A percentile compares a stretch with the other conserved stretches of the same genome.
Evolutionary conservation across 1,140 invertebrate genomes (phyloP).

Genomic region (Drosophila sp.): DNA sequence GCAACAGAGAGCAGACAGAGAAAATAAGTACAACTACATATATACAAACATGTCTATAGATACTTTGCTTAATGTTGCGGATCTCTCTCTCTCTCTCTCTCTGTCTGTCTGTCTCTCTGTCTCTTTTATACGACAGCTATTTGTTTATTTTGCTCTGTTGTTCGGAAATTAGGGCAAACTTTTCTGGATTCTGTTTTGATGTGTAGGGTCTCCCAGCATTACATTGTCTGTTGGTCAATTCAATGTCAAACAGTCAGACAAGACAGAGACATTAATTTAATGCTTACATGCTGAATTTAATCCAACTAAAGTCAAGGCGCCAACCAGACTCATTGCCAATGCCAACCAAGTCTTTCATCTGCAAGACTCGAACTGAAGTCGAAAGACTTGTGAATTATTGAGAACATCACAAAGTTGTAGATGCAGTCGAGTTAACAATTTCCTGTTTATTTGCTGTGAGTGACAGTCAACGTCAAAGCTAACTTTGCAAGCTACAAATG

Average conservation of each 20-base stretch:
- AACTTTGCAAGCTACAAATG: slow-evolving; percentile 77
- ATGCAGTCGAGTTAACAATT: slow-evolving; percentile 59
- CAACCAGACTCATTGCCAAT: slow-evolving; percentile 10
- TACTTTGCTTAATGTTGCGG: slow-evolving; percentile 12
- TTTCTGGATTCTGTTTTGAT: slow-evolving; percentile 62
- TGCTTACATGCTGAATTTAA: slow-evolving; percentile 8
- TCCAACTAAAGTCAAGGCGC: slow-evolving; percentile 16
- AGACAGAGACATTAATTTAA: slow-evolving; percentile 45
- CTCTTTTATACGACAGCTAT: slow-evolving; percentile 1
- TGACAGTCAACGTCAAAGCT: slow-evolving; percentile 71
- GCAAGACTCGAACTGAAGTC: neutral
- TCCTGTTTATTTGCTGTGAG: slow-evolving; percentile 62
- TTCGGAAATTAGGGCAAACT: slow-evolving; percentile 65
- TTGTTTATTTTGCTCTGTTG: slow-evolving; percentile 15
- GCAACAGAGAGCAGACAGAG: slow-evolving; percentile 7
- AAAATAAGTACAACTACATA: slow-evolving; percentile 1
- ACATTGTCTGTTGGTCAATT: slow-evolving; percentile 51
- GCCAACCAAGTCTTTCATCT: slow-evolving; percentile 13
- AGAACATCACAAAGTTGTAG: slow-evolving; percentile 51
- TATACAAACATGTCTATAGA: slow-evolving; percentile 5
- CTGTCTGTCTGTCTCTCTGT: slow-evolving; percentile 9
- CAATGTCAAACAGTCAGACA: slow-evolving; percentile 64
- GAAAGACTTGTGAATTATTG: slow-evolving; percentile 47
- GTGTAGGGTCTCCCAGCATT: slow-evolving; percentile 31
- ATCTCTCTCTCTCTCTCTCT: slow-evolving; percentile 4